Percentiles rank a stretch among this genome's conserved stretches.
These are phyloP conservation scores for Zaprionus kolodkinae DNA, from an alignment of 1,140 invertebrate species.

Conservation along the genomic window DNA sequence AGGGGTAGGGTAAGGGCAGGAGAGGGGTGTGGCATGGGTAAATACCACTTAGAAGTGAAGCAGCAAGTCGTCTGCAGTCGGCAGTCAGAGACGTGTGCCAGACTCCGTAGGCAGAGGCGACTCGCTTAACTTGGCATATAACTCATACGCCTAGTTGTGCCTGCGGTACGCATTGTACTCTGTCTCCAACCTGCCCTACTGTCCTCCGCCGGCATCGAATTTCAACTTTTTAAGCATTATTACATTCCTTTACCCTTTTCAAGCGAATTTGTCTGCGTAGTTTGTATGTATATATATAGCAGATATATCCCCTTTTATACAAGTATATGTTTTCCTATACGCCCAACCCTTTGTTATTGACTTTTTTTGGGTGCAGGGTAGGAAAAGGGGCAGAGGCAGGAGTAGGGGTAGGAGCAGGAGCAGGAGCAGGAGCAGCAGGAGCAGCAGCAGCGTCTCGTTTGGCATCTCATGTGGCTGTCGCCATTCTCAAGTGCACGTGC, in stretches of 20 bases:
- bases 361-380: conserved; percentile 50
- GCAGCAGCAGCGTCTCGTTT: conserved; percentile 30
- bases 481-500: conserved; percentile 76
- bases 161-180: conserved; percentile 18
- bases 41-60: conserved; percentile 82
- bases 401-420: not conserved
- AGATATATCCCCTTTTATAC: not conserved
- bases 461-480: conserved; percentile 53
- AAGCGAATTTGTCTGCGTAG: conserved; percentile 78
- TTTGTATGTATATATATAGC: conserved; percentile 45
- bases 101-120: conserved; percentile 24
- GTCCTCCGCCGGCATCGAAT: conserved; percentile 50
- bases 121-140: conserved; percentile 68
- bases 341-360: conserved; percentile 76
- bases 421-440: no score
- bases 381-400: no score
- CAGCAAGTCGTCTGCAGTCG: conserved; percentile 31
- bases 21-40: conserved; percentile 54
- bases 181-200: not conserved
- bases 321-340: conserved; percentile 9
- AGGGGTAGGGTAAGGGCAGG: no score
- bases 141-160: conserved; percentile 74
- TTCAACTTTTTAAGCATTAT: conserved; percentile 82
- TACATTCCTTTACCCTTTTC: conserved; percentile 82
- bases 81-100: conserved; percentile 62